These are phyloP conservation scores for Melanostoma scalare DNA, from an alignment of 2,888 invertebrate genomes.

Conservation along the genomic window DNA sequence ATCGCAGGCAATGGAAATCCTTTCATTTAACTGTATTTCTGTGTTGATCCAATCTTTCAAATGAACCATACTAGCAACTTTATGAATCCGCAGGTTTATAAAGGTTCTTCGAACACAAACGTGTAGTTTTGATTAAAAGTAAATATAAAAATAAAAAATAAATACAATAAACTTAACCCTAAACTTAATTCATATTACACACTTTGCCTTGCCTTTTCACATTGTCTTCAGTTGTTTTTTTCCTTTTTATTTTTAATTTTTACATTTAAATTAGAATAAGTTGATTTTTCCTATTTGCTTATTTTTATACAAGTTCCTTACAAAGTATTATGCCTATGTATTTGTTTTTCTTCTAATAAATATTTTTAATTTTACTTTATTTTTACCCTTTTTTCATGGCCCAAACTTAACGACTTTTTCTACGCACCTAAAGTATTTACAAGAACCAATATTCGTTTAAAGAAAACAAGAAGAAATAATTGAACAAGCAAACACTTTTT, in stretches of 20 bases:
- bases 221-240: conserved; percentile 5
- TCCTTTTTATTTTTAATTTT: background rate
- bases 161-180: background rate
- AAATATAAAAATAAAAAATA: conserved; percentile 9
- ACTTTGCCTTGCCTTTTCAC: conserved; percentile 61
- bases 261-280: conserved; percentile 47
- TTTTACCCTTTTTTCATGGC: conserved; percentile 60
- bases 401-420: conserved; percentile 63
- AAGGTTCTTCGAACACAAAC: conserved; percentile 18
- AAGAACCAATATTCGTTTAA: conserved; percentile 31
- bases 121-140: conserved; percentile 7
- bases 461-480: background rate
- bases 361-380: conserved; percentile 33
- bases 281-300: background rate
- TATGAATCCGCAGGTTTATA: no score
- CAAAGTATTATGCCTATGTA: background rate
- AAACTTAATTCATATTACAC: conserved; percentile 45
- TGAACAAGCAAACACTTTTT: background rate
- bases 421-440: conserved; percentile 40
- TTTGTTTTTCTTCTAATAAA: conserved; percentile 37
- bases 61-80: no score
- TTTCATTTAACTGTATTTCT: no score
- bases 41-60: no score
- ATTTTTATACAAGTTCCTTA: conserved; percentile 47
- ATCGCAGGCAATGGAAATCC: no score